Evolutionary conservation across 2,113 vertebrate genomes (phyloP), one percentile per base, ranked within the genome.

Genomic region (Chlamydotis undulata): DNA sequence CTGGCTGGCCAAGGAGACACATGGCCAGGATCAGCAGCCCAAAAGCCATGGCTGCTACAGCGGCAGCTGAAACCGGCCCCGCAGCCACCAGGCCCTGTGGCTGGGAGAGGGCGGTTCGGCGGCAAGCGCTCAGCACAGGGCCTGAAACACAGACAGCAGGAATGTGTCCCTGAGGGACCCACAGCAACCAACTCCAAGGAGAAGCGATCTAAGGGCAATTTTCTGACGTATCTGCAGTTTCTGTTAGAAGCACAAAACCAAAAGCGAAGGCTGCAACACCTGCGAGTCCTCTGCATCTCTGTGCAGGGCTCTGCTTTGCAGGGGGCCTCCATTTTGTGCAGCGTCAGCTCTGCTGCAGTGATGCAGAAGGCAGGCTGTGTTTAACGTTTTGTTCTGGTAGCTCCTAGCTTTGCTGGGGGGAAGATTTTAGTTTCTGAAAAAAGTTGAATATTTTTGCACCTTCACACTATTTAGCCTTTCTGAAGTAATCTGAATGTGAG

Each of bases 121-220:
- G 5, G 63, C 37, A 41, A 61, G 26, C 0, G 1, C 26, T 64
- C 22, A 43, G 53, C 14, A 9, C 0, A 0, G 45, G 19, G 22
- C 23, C 47, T 0, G 0, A 29, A 81, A 26, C n/a, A 41, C 0
- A 2, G 37, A 16, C n/a, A 45, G 24, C 60, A 88, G 24, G 52
- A 41, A 4, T 1, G 4, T 4, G 12, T 18, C 69, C 49, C 45
- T 2, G 0, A 0, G 0, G 53, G 33, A 83, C 28, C 59, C 60
- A 26, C 23, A 43, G 52, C 50, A 71, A 49, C 18, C 33, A 60
- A 0, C 41, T 41, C 37, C 50, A 21, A 39, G 41, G 21, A 74
- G 23, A 53, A 85, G 25, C 26, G 26, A 31, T 12, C 4, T 31
- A 31, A 55, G 52, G n/a, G 43, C 22, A 37, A 63, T 71, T 69